Evolutionary conservation across 30 jellyfish, hydroid and myxozoan species (phyloP), one percentile per base, ranked within the genome.

Genomic region (Aurelia aurita complex sp. Pacific): DNA sequence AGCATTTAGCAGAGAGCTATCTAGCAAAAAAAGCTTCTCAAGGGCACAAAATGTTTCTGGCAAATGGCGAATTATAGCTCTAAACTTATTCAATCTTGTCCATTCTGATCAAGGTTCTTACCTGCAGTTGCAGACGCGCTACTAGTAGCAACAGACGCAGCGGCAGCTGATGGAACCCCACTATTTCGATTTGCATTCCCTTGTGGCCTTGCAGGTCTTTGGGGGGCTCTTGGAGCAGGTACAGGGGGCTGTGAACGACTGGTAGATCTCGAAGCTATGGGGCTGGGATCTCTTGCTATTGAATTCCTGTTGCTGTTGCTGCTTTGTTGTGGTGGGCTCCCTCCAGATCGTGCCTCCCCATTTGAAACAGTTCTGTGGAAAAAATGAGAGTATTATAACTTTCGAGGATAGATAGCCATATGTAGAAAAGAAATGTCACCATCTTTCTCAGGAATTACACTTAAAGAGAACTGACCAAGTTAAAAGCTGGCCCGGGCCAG

Each of bases 281-380:
- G 80, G 60, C 80, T 79, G 54, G 54, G 40, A 32, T 79, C 73
- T 53, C 67, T 42, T 7, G 73, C 73, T 32, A 34, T 10, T 17
- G 89, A 79, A 12, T 67, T 67, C 50, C 85, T 67, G 43, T 19
- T 75, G 51, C 78, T 67, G 76, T 60, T 76, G 76, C 75, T 16
- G 57, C 42, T 64, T 52, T 81, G 17, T 42, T 65, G 80, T 18
- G 87, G 68, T 34, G 81, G 76, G 59, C 59, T 84, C 16, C 67
- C 69, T 34, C 87, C 34, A 3, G 75, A n/a, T 19, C 76, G 42
- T 14, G 82, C 62, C 18, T 63, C 79, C 2, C 93, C 93, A 73
- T 74, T 84, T 16, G 62, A 17, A 16, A 67, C 74, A 36, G 67
- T 55, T 16, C 87, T 74, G 63, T 60, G 3, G 15, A 32, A 17